phyloP scores from a whole-genome alignment of 2,113 vertebrate species.

The Macrotus californicus region DNA sequence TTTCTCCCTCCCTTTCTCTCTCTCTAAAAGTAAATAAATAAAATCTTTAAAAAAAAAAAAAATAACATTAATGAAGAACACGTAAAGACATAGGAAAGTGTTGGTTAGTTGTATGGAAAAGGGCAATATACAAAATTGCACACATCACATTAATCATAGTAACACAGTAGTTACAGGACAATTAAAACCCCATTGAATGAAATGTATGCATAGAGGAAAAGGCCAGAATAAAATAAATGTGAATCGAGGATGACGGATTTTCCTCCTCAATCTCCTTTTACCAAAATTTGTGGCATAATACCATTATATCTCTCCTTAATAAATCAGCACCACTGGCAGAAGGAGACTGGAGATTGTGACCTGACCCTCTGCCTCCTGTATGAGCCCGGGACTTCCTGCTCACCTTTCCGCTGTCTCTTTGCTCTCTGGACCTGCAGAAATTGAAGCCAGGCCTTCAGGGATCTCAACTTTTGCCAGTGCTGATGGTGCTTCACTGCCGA shows the following conservation, averaged over 20 bases:
- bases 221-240: neutral
- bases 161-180: neutral
- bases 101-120: neutral
- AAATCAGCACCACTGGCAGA: neutral
- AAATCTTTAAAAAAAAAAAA: neutral
- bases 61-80: neutral
- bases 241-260: neutral
- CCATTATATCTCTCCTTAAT: neutral
- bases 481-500: conserved; percentile 76
- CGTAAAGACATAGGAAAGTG: neutral
- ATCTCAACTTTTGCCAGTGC: conserved; percentile 68
- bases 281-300: neutral
- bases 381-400: neutral
- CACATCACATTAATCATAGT: neutral
- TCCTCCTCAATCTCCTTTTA: neutral
- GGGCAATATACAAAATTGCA: neutral
- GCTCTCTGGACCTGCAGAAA: conserved; percentile 73
- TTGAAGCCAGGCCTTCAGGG: conserved; percentile 79
- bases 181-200: neutral
- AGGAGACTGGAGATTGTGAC: neutral
- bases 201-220: neutral
- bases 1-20: too few species aligned
- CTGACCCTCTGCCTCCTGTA: neutral
- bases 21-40: too few species aligned
- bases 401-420: conserved; percentile 81